Evolutionary conservation across 2,888 invertebrate species (phyloP), one percentile per base, ranked within the genome.

Genomic region (Dynastes tityus): DNA sequence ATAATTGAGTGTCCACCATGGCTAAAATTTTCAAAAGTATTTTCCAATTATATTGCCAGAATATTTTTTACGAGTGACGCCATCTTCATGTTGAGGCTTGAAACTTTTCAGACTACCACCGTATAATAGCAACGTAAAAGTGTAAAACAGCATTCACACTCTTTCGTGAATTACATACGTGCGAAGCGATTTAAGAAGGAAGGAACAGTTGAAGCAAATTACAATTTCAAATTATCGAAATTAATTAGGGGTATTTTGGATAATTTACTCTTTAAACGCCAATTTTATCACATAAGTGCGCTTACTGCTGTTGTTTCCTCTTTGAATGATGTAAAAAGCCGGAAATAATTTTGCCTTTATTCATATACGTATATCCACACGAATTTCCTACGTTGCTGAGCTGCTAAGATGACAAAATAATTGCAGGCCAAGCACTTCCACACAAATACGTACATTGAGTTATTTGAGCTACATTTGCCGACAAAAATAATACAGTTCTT

Each of bases 161-260:
- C 13, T 63, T 29, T 29, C 13, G 29, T 32, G 63, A 63, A 40
- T 55, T 76, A 73, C 61, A 45, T 76, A 73, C 61, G 61, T 68
- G 45, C 55, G 40, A 58, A 68, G 40, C 27, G 9, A 16, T 32
- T 51, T 68, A 68, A 76, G 68, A 40, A 76, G 76, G 76, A 76
- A 76, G 65, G 64, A 49, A 51, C 51, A 58, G 68, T 45, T 74
- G 45, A 74, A 45, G 73, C 40, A 74, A 61, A 74, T 74, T 74
- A 74, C 61, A 74, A 74, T 74, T 74, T 61, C 73, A 74, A 74
- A 74, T 74, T 61, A 74, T 61, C 73, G 61, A 63, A 58, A 74
- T 74, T 74, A 74, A 74, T 74, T 74, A 74, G 13, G 73, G 61
- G 61, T 74, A 61, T 74, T 74, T 74, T 73, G 73, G 73, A 73